These are phyloP conservation scores for Pelagia noctiluca DNA, from an alignment of 30 jellyfish, hydroid and myxozoan genomes.

Conservation along the genomic window DNA sequence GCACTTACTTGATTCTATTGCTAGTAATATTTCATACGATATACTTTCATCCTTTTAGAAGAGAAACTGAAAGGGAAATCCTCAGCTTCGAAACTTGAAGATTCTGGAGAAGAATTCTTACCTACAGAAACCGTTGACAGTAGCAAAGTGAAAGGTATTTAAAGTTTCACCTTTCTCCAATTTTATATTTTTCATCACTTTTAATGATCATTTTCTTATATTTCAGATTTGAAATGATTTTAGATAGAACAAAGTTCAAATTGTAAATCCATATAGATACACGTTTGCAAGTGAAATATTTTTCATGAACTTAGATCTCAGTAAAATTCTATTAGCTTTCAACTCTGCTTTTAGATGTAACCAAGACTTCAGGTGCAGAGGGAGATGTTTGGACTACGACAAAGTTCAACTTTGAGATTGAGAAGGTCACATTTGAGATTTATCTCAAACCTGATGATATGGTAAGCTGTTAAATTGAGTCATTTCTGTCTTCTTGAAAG, in stretches of 20 bases:
- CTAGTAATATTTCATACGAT: no score
- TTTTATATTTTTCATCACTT: not conserved
- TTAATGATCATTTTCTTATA: no score
- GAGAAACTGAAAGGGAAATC: not conserved
- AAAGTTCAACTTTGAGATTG: slow-evolving; percentile 76
- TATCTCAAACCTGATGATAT: slow-evolving; percentile 79
- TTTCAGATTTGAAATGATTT: no score
- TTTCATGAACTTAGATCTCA: no score
- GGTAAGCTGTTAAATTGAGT: no score
- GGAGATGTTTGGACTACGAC: slow-evolving; percentile 68
- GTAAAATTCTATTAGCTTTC: no score
- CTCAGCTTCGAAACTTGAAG: not conserved
- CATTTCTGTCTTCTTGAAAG: no score
- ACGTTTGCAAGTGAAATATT: no score
- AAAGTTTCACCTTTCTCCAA: not conserved
- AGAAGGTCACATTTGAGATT: slow-evolving; percentile 63
- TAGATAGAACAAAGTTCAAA: no score
- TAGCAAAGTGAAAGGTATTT: not conserved
- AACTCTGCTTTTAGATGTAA: not conserved
- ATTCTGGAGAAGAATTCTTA: not conserved
- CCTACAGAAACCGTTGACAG: not conserved
- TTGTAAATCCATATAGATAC: no score
- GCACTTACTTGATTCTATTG: no score
- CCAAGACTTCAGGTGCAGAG: not conserved
- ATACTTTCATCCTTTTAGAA: not conserved